phyloP scores from a whole-genome alignment of 2,888 invertebrate genomes.

The Catocala sponsa region DNA sequence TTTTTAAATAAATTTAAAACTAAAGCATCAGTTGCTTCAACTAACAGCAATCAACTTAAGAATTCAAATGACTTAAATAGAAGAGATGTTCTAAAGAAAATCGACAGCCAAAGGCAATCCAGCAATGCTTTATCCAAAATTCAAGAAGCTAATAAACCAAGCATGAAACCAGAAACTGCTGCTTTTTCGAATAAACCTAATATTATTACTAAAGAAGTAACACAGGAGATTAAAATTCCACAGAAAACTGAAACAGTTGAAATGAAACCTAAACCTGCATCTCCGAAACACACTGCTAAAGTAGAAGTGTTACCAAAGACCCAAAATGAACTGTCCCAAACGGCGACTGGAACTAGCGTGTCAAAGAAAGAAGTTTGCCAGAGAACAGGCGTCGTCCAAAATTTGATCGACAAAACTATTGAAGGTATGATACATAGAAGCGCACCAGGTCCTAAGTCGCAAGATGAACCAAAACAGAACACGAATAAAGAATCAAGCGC shows the following conservation, averaged over 20 bases:
- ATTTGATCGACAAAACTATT: conserved; percentile 80
- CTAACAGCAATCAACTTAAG: conserved; percentile 78
- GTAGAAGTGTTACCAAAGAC: conserved; percentile 15
- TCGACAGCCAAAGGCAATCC: conserved; percentile 78
- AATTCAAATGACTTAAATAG: conserved; percentile 82
- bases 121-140: conserved; percentile 66
- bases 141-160: conserved; percentile 65
- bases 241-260: conserved; percentile 42
- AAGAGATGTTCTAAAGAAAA: conserved; percentile 80
- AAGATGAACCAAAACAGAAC: conserved; percentile 57
- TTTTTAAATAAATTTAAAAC: conserved; percentile 80
- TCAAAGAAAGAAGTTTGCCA: conserved; percentile 57
- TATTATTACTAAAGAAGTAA: conserved; percentile 42
- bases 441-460: conserved; percentile 59
- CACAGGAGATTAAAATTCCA: conserved; percentile 47
- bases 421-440: conserved; percentile 77
- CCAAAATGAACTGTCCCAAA: conserved; percentile 21
- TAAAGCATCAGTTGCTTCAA: conserved; percentile 66
- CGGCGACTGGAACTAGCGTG: conserved; percentile 4
- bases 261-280: conserved; percentile 18
- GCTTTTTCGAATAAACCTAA: conserved; percentile 69
- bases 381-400: conserved; percentile 73
- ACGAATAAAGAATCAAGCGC: conserved; percentile 39
- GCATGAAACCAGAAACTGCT: conserved; percentile 66
- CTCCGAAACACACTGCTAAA: conserved; percentile 3